phyloP scores from a whole-genome alignment of 2,888 invertebrate species.

The Andrena bicolor region DNA sequence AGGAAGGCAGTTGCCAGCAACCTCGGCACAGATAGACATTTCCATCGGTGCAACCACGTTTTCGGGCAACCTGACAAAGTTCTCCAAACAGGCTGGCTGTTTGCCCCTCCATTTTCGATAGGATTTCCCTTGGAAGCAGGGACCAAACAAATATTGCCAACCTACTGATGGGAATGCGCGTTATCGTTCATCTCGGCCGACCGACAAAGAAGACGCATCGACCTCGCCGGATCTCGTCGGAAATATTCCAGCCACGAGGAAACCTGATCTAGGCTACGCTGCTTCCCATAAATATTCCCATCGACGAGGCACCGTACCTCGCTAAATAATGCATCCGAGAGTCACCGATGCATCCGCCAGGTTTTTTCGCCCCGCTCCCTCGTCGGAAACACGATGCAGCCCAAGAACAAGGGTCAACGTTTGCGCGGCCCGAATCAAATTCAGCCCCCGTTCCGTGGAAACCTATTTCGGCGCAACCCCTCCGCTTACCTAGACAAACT shows the following conservation, averaged over 20 bases:
- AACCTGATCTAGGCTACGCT: conserved; percentile 6
- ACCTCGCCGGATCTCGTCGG: background rate
- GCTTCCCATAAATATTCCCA: background rate
- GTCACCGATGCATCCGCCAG: background rate
- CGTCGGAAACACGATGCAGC: background rate
- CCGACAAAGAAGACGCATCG: conserved; percentile 22
- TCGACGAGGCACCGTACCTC: background rate
- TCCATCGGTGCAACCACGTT: background rate
- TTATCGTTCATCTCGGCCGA: conserved; percentile 18
- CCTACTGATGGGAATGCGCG: conserved; percentile 42
- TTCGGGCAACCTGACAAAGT: conserved; percentile 6
- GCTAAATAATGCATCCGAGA: conserved; percentile 9
- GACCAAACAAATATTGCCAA: conserved; percentile 34
- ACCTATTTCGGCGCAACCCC: conserved; percentile 19
- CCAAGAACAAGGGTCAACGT: background rate
- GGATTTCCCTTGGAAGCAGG: background rate
- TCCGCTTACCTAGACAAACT: conserved; percentile 49
- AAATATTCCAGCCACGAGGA: conserved; percentile 11
- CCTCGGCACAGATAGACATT: background rate
- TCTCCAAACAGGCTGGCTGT: conserved; percentile 8
- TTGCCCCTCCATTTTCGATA: conserved; percentile 18
- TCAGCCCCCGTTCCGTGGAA: conserved; percentile 19
- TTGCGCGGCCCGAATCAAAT: conserved; percentile 20
- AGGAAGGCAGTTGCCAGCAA: background rate
- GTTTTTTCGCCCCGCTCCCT: background rate